Conservation (phyloP, 2,113 vertebrate species). For the Hymenochirus boettgeri region DNA sequence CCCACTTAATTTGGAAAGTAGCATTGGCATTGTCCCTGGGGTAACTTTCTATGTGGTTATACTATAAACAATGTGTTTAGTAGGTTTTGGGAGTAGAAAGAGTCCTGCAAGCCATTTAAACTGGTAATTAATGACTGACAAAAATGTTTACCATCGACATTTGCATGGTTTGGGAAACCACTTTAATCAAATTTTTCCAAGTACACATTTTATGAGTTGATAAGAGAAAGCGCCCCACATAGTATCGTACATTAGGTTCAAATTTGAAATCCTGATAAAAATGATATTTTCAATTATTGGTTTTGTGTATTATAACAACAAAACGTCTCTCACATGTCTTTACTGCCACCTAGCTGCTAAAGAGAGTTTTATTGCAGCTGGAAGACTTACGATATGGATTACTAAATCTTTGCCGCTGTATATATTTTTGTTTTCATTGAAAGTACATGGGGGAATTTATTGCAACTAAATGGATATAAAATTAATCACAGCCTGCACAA, state of each 20-base stretch:
- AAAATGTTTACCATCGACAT: no score
- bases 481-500: no score
- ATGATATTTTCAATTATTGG: neutral
- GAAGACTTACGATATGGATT: neutral
- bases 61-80: neutral
- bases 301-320: neutral
- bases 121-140: no score
- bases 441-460: neutral
- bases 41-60: neutral
- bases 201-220: neutral
- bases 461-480: neutral
- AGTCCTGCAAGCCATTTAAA: neutral
- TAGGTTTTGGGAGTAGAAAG: neutral
- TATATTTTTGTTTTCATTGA: neutral
- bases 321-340: constrained; percentile 20
- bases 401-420: neutral
- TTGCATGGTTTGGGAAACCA: neutral
- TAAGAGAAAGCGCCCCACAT: neutral
- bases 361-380: neutral
- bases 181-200: neutral
- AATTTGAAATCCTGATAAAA: neutral
- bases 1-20: neutral
- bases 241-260: neutral
- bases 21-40: neutral
- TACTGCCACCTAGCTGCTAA: constrained; percentile 34